phyloP scores from a whole-genome alignment of 30 jellyfish, hydroid and myxozoan genomes.

The Catostylus mosaicus region DNA sequence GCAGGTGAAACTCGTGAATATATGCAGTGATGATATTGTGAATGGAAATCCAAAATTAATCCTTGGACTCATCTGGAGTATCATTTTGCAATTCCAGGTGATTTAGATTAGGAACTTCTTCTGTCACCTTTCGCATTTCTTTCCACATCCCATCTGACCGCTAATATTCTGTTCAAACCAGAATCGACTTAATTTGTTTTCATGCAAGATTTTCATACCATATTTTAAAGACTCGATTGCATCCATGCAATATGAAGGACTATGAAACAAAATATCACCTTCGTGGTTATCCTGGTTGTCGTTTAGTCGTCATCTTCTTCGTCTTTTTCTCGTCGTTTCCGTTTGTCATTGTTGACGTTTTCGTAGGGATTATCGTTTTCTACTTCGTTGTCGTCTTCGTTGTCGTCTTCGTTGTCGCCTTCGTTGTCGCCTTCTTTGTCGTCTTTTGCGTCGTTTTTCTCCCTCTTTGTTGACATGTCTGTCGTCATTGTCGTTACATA shows the following conservation, averaged over 20 bases:
- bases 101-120: background rate
- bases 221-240: too few species aligned
- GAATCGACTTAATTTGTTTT: too few species aligned
- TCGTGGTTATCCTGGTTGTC: too few species aligned
- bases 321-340: too few species aligned
- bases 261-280: too few species aligned
- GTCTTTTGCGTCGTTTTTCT: background rate
- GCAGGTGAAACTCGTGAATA: slow-evolving; percentile 89
- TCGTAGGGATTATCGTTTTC: background rate
- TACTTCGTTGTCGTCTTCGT: background rate
- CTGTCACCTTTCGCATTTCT: too few species aligned
- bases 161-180: background rate
- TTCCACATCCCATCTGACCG: too few species aligned
- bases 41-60: slow-evolving; percentile 88
- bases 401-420: background rate
- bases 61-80: slow-evolving; percentile 94
- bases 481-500: background rate
- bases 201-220: too few species aligned
- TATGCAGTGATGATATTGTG: slow-evolving; percentile 93
- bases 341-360: background rate
- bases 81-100: slow-evolving; percentile 93
- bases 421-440: background rate
- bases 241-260: too few species aligned
- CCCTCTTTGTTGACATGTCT: too few species aligned
- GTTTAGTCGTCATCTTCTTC: too few species aligned